A percentile compares a stretch with the other conserved stretches of the same genome.
Conservation (phyloP, 2,888 invertebrate genomes). For the Polyommatus iphigenia region DNA sequence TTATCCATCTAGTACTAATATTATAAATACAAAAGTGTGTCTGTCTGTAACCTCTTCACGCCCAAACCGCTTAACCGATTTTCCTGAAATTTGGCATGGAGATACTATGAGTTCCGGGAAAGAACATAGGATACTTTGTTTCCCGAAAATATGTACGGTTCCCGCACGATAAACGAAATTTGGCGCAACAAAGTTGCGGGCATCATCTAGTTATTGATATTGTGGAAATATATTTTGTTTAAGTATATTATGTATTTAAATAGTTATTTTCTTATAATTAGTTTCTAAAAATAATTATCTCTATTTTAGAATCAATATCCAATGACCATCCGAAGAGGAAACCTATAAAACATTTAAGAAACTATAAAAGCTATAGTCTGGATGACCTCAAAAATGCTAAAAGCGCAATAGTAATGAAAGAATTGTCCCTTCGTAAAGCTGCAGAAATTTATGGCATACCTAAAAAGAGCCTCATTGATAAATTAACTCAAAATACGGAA, state of each 20-base stretch:
- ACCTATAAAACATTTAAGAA: slow-evolving; percentile 36
- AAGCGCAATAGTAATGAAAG: slow-evolving; percentile 43
- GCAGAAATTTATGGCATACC: slow-evolving; percentile 51
- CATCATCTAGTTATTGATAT: too few species aligned
- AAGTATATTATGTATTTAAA: neutral
- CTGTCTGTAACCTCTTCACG: too few species aligned
- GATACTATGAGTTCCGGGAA: too few species aligned
- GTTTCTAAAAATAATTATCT: neutral
- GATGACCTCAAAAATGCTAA: slow-evolving; percentile 47
- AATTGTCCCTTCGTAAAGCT: slow-evolving; percentile 45
- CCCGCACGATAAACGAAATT: too few species aligned
- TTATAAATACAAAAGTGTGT: too few species aligned
- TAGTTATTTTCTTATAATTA: neutral
- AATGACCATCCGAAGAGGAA: slow-evolving; percentile 23
- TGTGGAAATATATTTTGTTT: neutral
- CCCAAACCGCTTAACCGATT: too few species aligned
- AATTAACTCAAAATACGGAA: slow-evolving; percentile 33
- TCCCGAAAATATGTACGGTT: too few species aligned
- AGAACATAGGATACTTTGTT: too few species aligned
- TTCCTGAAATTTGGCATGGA: too few species aligned
- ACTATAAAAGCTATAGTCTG: slow-evolving; percentile 52
- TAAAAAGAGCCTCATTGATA: slow-evolving; percentile 49
- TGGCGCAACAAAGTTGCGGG: too few species aligned
- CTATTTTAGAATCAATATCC: slow-evolving; percentile 31
- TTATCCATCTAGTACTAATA: too few species aligned